Evolutionary conservation across 2,888 invertebrate genomes (phyloP).

Genomic region (Mayetiola destructor): DNA sequence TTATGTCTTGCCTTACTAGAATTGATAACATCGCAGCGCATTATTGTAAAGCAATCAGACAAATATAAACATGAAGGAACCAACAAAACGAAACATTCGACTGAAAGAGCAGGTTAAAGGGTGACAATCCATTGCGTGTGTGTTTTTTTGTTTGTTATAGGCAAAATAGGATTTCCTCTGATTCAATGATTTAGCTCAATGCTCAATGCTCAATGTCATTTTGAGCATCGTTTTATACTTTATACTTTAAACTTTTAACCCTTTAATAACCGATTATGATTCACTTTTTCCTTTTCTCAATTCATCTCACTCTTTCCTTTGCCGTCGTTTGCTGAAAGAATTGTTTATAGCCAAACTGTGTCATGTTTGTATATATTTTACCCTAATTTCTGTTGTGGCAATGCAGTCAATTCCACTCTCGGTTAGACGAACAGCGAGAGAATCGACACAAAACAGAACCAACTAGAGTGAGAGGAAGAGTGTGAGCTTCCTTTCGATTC

Average conservation of each 20-base stretch:
- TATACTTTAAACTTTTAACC: slow-evolving; percentile 9
- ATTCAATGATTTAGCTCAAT: not conserved
- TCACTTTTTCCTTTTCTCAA: slow-evolving; percentile 6
- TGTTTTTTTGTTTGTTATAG: too few species aligned
- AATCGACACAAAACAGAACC: too few species aligned
- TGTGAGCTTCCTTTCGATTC: not conserved
- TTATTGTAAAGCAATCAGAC: too few species aligned
- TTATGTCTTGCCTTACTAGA: too few species aligned
- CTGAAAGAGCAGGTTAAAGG: slow-evolving; percentile 7
- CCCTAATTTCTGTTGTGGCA: not conserved
- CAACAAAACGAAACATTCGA: too few species aligned
- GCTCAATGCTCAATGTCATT: not conserved
- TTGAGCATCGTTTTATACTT: too few species aligned
- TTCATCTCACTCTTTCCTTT: not conserved
- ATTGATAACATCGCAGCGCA: too few species aligned
- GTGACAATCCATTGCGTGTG: slow-evolving; percentile 4
- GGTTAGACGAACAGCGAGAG: too few species aligned
- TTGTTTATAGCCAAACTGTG: not conserved
- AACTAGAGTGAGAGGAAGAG: too few species aligned
- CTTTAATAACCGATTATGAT: slow-evolving; percentile 12
- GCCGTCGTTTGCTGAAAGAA: not conserved
- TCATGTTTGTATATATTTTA: not conserved
- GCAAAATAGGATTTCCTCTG: not conserved
- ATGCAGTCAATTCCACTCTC: too few species aligned
- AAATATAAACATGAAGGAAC: too few species aligned